Evolutionary conservation across 2,888 invertebrate species (phyloP), one percentile per base, ranked within the genome.

Genomic region (Limenitis camilla): DNA sequence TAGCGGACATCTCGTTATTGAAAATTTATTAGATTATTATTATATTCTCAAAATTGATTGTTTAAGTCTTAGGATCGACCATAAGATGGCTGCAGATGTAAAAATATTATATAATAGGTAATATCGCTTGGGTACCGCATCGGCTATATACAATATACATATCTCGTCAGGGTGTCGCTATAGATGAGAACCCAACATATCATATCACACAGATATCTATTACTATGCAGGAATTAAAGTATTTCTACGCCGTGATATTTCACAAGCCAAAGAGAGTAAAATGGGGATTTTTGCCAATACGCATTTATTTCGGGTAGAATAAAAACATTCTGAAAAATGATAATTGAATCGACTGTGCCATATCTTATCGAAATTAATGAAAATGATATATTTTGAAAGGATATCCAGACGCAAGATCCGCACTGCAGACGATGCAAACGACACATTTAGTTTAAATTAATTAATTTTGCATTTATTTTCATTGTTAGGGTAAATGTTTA

Each of bases 21-120:
- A 82, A 85, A 86, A 82, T 85, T 84, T 84, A 86, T 84, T 86
- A 86, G 86, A 85, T 80, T 81, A 82, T 84, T 83, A 81, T 78
- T 69, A 68, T 69, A 71, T 81, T 83, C 81, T 81, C 79, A 78
- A 79, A 81, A 76, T 51, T 43, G 33, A 69, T 68, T 77, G 78
- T 81, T 84, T 85, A 79, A 55, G 55, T 58, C 58, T 58, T 58
- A 58, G 55, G 71, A 78, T 74, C 80, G 81, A 85, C 87, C 87
- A 86, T 86, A 75, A 84, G 85, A 86, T 86, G 87, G 86, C 85
- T 79, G 82, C 83, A 82, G 76, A 83, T 81, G 81, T 75, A 82
- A 81, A 78, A 76, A 79, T 68, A 74, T 77, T 76, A 78, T 79
- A 78, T 78, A 68, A 72, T 85, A 84, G 84, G 73, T 70, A 81